Evolutionary conservation across 2,888 invertebrate species (phyloP).

Genomic region (Caenorhabditis sp.): DNA sequence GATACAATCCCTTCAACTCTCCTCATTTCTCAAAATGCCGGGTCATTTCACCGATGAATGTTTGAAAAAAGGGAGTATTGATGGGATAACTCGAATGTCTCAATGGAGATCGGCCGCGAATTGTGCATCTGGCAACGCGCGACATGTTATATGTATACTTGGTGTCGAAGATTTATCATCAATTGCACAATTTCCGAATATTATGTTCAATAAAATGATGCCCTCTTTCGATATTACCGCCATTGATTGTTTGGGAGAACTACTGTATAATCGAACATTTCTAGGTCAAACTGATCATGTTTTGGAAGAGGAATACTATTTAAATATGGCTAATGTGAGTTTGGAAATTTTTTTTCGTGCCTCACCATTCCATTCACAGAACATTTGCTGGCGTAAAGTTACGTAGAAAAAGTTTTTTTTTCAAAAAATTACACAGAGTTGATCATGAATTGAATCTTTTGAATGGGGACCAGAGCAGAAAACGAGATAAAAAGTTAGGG

Average conservation of each 20-base stretch:
- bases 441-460: too few species aligned
- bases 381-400: too few species aligned
- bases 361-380: too few species aligned
- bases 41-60: constrained; percentile 45
- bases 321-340: constrained; percentile 43
- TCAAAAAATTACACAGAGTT: too few species aligned
- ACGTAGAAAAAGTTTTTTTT: too few species aligned
- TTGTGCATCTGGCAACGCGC: constrained; percentile 17
- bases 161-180: constrained; percentile 41
- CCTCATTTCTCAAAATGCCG: constrained; percentile 35
- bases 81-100: constrained; percentile 31
- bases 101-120: constrained; percentile 26
- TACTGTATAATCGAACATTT: constrained; percentile 46
- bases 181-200: constrained; percentile 20
- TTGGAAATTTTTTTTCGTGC: too few species aligned
- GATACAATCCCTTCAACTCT: constrained; percentile 24
- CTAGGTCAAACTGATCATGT: constrained; percentile 22
- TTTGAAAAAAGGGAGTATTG: constrained; percentile 31
- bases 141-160: constrained; percentile 39
- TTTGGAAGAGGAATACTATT: constrained; percentile 40
- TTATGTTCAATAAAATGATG: constrained; percentile 47
- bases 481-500: too few species aligned
- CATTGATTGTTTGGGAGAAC: constrained; percentile 47
- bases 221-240: constrained; percentile 45
- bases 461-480: too few species aligned